Conservation (phyloP, 2,113 vertebrate species). For the Nettapus auritus region DNA sequence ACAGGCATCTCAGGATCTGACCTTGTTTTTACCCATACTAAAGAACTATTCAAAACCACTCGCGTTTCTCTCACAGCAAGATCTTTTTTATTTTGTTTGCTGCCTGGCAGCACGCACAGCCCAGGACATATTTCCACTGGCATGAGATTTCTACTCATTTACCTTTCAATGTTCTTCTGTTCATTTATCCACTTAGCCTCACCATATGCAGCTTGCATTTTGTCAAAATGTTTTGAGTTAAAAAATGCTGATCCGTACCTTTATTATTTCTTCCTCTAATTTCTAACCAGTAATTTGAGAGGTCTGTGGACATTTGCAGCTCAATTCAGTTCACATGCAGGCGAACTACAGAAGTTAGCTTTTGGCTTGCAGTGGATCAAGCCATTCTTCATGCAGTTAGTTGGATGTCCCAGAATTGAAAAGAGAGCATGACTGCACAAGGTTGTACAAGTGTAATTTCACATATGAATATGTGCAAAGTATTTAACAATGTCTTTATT, state of each 20-base stretch:
- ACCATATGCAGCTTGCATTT: neutral
- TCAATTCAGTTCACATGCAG: neutral
- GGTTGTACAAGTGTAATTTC: neutral
- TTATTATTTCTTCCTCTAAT: neutral
- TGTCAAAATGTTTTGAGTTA: neutral
- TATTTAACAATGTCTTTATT: neutral
- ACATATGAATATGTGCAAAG: neutral
- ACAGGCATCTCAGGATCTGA: neutral
- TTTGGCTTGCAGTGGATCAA: neutral
- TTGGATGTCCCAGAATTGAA: neutral
- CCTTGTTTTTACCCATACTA: neutral
- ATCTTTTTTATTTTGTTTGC: neutral
- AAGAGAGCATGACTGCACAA: neutral
- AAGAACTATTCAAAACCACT: neutral
- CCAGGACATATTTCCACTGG: neutral
- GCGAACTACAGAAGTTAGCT: neutral
- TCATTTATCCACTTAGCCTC: neutral
- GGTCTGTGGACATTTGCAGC: neutral
- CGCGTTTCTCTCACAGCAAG: neutral
- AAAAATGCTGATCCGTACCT: rapidly evolving
- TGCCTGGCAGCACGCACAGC: neutral
- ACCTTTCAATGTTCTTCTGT: neutral
- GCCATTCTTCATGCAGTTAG: neutral
- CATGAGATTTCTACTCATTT: neutral
- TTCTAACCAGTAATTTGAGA: neutral